These are phyloP conservation scores for Neotoma lepida DNA, from an alignment of 2,113 vertebrate species.

Conservation along the genomic window DNA sequence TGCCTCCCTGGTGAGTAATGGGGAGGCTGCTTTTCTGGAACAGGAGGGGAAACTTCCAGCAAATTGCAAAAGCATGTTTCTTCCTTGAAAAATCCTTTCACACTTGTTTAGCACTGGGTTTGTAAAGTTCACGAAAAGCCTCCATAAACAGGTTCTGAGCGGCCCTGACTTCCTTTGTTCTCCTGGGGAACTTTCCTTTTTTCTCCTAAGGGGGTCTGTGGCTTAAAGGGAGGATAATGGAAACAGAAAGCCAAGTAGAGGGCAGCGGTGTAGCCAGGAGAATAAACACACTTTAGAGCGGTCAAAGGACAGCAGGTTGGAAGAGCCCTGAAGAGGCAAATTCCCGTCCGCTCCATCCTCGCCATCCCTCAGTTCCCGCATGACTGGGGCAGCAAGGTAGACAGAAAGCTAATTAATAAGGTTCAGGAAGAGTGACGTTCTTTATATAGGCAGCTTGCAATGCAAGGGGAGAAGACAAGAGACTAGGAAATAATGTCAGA, in stretches of 20 bases:
- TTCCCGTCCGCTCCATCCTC: background rate
- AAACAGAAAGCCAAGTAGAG: background rate
- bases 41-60: conserved; percentile 86
- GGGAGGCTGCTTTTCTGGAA: conserved; percentile 87
- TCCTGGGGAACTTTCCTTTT: conserved; percentile 32
- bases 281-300: background rate
- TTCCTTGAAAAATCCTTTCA: conserved; percentile 86
- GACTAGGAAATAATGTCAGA: background rate
- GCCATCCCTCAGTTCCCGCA: background rate
- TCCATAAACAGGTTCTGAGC: conserved; percentile 67
- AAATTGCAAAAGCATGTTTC: conserved; percentile 90
- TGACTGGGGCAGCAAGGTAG: background rate
- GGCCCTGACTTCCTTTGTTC: conserved; percentile 61
- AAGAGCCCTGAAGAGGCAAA: background rate
- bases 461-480: background rate
- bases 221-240: conserved; percentile 57
- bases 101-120: conserved; percentile 81
- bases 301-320: background rate
- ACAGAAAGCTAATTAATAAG: background rate
- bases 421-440: background rate
- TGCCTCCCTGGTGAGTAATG: conserved; percentile 88
- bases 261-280: background rate
- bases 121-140: conserved; percentile 84
- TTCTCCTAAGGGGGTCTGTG: conserved; percentile 12
- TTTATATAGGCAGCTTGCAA: background rate